A percentile compares a stretch with the other conserved stretches of the same genome.
phyloP scores from a whole-genome alignment of 1,140 invertebrate genomes.

The Drosophila pachea region DNA sequence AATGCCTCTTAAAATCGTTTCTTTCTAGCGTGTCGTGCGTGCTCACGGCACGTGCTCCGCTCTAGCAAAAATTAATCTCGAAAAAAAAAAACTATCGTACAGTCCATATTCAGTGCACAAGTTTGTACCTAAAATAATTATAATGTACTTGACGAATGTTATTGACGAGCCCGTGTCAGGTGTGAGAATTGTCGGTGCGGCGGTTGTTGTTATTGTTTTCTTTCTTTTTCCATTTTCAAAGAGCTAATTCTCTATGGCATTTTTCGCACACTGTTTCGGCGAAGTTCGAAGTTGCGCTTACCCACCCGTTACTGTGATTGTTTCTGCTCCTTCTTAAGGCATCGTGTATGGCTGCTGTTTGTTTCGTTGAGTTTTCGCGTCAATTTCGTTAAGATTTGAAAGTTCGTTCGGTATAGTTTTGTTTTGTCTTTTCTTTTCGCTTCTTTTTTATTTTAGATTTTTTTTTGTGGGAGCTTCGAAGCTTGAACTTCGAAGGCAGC shows the following conservation, averaged over 20 bases:
- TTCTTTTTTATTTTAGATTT: slow-evolving; percentile 6
- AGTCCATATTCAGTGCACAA: slow-evolving; percentile 22
- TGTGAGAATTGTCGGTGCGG: slow-evolving; percentile 11
- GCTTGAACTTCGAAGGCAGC: slow-evolving; percentile 71
- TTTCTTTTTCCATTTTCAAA: neutral
- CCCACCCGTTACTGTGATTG: slow-evolving; percentile 20
- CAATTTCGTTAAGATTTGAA: slow-evolving; percentile 17
- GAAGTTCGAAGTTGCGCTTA: slow-evolving; percentile 12
- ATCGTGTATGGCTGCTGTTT: slow-evolving; percentile 11
- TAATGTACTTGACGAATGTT: slow-evolving; percentile 12
- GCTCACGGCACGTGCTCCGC: neutral
- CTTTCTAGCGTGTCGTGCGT: neutral
- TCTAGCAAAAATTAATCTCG: slow-evolving; percentile 13
- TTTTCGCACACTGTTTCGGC: neutral
- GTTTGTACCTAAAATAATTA: slow-evolving; percentile 12
- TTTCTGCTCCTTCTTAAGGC: slow-evolving; percentile 22
- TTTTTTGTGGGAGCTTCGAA: slow-evolving; percentile 41
- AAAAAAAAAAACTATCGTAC: slow-evolving; percentile 18
- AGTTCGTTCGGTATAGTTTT: slow-evolving; percentile 6
- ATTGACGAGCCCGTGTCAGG: slow-evolving; percentile 35
- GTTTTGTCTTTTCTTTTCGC: neutral
- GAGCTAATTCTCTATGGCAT: too few species aligned
- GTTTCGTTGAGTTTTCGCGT: slow-evolving; percentile 25
- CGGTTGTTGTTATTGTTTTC: neutral
- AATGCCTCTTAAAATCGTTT: neutral